Percentiles rank a stretch among this genome's conserved stretches.
These are phyloP conservation scores for Thecocarcelia acutangulata DNA, from an alignment of 2,888 invertebrate species.

Conservation along the genomic window DNA sequence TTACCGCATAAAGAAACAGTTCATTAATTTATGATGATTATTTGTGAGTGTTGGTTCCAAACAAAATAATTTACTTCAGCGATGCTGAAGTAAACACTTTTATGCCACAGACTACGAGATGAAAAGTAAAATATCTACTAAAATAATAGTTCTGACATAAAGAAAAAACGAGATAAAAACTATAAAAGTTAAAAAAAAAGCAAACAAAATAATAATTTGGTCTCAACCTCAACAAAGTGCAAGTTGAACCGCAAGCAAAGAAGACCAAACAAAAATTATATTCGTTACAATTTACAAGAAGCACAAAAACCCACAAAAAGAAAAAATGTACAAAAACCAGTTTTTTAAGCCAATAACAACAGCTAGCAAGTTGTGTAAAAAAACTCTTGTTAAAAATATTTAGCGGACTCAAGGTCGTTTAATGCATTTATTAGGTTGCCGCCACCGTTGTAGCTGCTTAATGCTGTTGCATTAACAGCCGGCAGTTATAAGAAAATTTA, in stretches of 20 bases:
- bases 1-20: slow-evolving; percentile 55
- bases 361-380: not conserved
- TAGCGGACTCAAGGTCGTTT: slow-evolving; percentile 64
- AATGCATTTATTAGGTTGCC: slow-evolving; percentile 63
- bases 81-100: slow-evolving; percentile 53
- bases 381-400: slow-evolving; percentile 33
- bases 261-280: slow-evolving; percentile 1
- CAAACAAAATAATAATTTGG: slow-evolving; percentile 28
- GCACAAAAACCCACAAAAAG: slow-evolving; percentile 4
- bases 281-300: slow-evolving; percentile 48
- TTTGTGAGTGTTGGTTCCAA: slow-evolving; percentile 32
- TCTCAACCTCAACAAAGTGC: slow-evolving; percentile 7
- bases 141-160: not conserved
- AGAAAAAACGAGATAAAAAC: not conserved
- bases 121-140: slow-evolving; percentile 2
- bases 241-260: slow-evolving; percentile 2
- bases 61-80: slow-evolving; percentile 28
- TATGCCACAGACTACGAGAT: slow-evolving; percentile 13
- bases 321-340: slow-evolving; percentile 34
- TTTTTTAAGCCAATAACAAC: not conserved
- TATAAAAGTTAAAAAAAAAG: slow-evolving; percentile 6
- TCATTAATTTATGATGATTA: slow-evolving; percentile 58
- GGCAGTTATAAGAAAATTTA: slow-evolving; percentile 54
- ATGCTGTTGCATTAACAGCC: slow-evolving; percentile 45
- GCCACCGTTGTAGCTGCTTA: slow-evolving; percentile 42